Conservation (phyloP, 2,888 invertebrate species). For the Troides aeacus region DNA sequence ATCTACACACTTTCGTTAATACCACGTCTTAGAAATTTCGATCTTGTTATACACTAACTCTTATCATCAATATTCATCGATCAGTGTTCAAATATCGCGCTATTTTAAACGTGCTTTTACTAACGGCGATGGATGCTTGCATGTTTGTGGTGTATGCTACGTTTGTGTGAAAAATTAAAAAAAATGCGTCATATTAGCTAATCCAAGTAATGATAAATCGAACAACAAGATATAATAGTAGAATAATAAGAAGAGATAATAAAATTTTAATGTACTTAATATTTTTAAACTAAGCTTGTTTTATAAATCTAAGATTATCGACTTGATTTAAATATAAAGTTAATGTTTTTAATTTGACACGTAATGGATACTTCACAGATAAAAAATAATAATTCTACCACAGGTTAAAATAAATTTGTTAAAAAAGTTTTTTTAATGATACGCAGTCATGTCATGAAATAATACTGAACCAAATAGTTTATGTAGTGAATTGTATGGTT, state of each 20-base stretch:
- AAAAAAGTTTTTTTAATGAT: too few relatives aligned
- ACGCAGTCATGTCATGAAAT: too few relatives aligned
- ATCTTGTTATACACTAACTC: neutral
- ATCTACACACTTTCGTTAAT: conserved; percentile 10
- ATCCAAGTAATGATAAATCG: too few relatives aligned
- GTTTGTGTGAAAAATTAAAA: conserved; percentile 20
- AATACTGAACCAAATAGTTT: too few relatives aligned
- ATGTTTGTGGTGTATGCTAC: conserved; percentile 26
- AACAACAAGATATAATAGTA: too few relatives aligned
- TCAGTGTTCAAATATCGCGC: conserved; percentile 14
- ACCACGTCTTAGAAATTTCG: conserved; percentile 5
- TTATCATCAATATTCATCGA: conserved; percentile 10
- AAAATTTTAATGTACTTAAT: too few relatives aligned
- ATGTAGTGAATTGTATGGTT: too few relatives aligned
- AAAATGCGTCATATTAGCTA: neutral
- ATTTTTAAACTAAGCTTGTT: too few relatives aligned
- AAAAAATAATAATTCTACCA: too few relatives aligned
- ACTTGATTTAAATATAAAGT: neutral
- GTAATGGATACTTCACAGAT: too few relatives aligned
- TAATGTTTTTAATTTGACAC: too few relatives aligned
- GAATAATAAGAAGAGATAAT: too few relatives aligned
- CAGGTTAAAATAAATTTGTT: neutral
- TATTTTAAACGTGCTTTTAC: conserved; percentile 24
- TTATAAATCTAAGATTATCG: neutral
- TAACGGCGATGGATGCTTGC: conserved; percentile 26